Percentiles rank a stretch among this genome's conserved stretches.
Evolutionary conservation across 2,888 invertebrate genomes (phyloP).

Genomic region (Cephus pulcher): DNA sequence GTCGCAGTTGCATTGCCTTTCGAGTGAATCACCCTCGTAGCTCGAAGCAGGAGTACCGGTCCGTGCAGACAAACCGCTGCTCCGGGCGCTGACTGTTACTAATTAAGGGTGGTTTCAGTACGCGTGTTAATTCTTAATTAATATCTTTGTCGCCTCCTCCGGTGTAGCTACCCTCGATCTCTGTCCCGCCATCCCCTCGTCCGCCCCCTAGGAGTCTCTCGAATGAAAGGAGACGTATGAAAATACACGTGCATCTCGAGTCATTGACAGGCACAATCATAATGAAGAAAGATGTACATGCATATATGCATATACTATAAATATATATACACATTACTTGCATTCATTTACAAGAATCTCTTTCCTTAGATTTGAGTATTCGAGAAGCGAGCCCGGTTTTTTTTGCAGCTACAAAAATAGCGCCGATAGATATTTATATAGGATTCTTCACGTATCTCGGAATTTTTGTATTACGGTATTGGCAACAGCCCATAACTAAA

Average conservation of each 20-base stretch:
- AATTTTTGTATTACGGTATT: background rate
- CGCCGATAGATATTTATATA: background rate
- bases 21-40: conserved; percentile 3
- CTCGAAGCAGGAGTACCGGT: conserved; percentile 10
- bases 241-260: conserved; percentile 37
- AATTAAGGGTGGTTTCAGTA: conserved; percentile 59
- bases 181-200: conserved; percentile 21
- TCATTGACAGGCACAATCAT: conserved; percentile 38
- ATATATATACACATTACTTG: background rate
- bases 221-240: conserved; percentile 41
- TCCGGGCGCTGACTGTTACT: conserved; percentile 57
- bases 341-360: background rate
- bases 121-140: conserved; percentile 64
- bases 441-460: background rate
- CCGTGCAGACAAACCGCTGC: conserved; percentile 30
- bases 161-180: conserved; percentile 36
- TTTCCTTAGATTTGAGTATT: background rate
- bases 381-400: background rate
- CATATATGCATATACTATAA: background rate
- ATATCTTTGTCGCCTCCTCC: conserved; percentile 57
- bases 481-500: background rate
- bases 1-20: background rate
- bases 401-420: background rate
- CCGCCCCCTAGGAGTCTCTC: conserved; percentile 30
- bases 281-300: background rate